Base-by-base conservation (phyloP, 2,888 invertebrate genomes). In the Oscheius sp. region DNA sequence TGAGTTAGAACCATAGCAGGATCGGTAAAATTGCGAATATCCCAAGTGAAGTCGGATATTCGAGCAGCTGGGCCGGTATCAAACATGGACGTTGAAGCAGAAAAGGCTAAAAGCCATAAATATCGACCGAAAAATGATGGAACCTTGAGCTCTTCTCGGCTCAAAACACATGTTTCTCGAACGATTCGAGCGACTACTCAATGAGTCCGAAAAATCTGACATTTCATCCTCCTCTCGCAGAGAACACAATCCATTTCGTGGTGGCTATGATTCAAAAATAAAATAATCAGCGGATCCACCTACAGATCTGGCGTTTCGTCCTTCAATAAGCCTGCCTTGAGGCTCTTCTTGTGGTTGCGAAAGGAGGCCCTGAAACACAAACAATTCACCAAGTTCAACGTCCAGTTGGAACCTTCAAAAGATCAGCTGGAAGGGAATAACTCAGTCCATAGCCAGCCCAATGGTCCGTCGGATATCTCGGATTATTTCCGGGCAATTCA, bases 391-490 rank as follows among this genome's bases (percentile, higher is more conserved):
- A 15, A 31, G 17, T 33, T 50, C 6, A 50, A 50, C 3, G 23
- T 17, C n/a, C 33, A 53, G 5, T 31, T 25, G 23, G 37, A 23
- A 46, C 78, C 66, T 82, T 80, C 15, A 85, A 68, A 4, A 85
- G 65, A 48, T 84, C 84, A 15, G 85, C 80, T 15, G 85, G 85
- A 20, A 85, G 67, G n/a, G 84, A 84, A 48, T 73, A 81, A 70
- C 82, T 82, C 70, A 85, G 82, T 0, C 84, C 83, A 45, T 81
- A 81, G 6, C 81, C 82, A 3, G 81, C 76, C 84, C 83, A 84
- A 52, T 78, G 70, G 69, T 81, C 80, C 0, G 84, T 82, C 8
- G 84, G 82, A 53, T 80, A 78, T 15, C 81, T 61, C 25, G 57
- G 65, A 25, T 48, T 53, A 31, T 33, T 48, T 10, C 55, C 25